Evolutionary conservation across 2,113 vertebrate genomes (phyloP), one percentile per base, ranked within the genome.

Genomic region (Tursiops truncatus): DNA sequence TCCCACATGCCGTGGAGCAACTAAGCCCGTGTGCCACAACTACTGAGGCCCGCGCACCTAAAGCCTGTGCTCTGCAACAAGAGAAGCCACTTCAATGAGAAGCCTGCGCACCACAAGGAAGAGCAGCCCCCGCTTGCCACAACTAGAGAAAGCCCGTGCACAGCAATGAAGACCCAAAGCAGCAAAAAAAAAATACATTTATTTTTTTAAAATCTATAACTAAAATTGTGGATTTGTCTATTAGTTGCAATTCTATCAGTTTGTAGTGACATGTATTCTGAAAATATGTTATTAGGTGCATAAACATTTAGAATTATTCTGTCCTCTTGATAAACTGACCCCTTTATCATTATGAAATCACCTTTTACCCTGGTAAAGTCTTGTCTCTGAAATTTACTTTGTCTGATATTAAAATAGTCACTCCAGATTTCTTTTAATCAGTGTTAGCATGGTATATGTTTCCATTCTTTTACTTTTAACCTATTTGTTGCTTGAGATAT

Each of bases 361-460:
- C 33, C 62, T 84, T 83, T 85, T n/a, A 28, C 56, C 10, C 26
- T 88, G 41, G 13, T 41, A 74, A 62, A 47, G 23, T 87, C 4
- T 74, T 73, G 53, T 91, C 28, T 84, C 86, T 84, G 23, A 79
- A 84, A 89, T 68, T 21, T 63, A 68, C 21, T 80, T 70, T 53
- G 21, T 68, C 47, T 38, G n/a, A 92, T 92, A 89, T 92, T 92
- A 65, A 95, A 41, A 73, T 20, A 81, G 38, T 77, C 70, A 71
- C 10, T 77, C 53, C 53, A 71, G 10, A 82, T 92, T 88, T 94
- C 21, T 89, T 70, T 84, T 67, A 8, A 47, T 36, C 73, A 36
- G 8, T 80, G 36, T 65, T 68, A 85, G 41, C 12, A 44, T 63
- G n/a, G 47, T 38, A 18, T 41, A 50, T 96, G 67, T 90, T 63